These are phyloP conservation scores for Clarias platycephalus DNA, from an alignment of 2,797 vertebrate genomes.

Conservation along the genomic window DNA sequence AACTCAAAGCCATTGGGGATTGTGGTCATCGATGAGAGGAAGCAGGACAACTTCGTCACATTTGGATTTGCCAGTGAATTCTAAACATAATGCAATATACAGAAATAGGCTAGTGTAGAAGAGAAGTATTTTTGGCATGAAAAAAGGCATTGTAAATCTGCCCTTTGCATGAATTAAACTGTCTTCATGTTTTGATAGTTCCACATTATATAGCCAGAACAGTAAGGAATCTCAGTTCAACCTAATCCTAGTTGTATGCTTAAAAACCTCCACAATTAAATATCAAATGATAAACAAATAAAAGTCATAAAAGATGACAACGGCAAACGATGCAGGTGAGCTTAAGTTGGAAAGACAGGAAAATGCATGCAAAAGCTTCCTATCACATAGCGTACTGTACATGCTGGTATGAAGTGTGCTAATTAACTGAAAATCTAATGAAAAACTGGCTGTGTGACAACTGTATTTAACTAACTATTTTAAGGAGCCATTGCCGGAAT, in stretches of 20 bases:
- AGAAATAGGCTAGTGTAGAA: not conserved
- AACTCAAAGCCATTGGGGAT: not conserved
- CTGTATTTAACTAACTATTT: too few relatives aligned
- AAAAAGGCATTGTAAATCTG: not conserved
- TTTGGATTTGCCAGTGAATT: slow-evolving; percentile 8
- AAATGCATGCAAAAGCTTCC: slow-evolving; percentile 49
- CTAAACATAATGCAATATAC: not conserved
- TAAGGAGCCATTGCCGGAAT: too few relatives aligned
- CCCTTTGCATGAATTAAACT: not conserved
- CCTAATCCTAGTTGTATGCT: slow-evolving; percentile 42
- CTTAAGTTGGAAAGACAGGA: slow-evolving; percentile 49
- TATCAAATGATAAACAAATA: too few relatives aligned
- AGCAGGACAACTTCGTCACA: slow-evolving; percentile 8
- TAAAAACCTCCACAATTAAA: slow-evolving; percentile 27
- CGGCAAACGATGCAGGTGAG: not conserved
- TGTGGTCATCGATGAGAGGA: slow-evolving; percentile 22
- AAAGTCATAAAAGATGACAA: too few relatives aligned
- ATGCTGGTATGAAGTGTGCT: not conserved
- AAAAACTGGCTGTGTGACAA: too few relatives aligned
- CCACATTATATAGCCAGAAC: slow-evolving; percentile 1
- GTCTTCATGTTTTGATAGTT: slow-evolving; percentile 13
- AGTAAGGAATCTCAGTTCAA: slow-evolving; percentile 10
- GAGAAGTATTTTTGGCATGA: not conserved
- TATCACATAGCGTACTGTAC: slow-evolving; percentile 1
- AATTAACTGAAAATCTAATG: too few relatives aligned